A percentile compares a stretch with the other conserved stretches of the same genome.
phyloP scores from a whole-genome alignment of 2,797 vertebrate species.

The Bradypus variegatus region DNA sequence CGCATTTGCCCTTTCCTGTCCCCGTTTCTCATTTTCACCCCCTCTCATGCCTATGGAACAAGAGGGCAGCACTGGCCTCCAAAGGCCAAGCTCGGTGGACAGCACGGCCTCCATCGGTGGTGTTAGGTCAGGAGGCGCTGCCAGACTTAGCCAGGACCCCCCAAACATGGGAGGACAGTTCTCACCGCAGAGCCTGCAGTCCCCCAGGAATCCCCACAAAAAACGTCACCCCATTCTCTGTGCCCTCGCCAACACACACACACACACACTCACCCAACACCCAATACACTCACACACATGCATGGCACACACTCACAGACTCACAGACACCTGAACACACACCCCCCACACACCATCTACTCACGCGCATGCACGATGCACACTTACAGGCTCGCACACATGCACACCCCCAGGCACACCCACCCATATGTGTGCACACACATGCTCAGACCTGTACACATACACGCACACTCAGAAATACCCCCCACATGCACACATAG shows the following conservation, averaged over 20 bases:
- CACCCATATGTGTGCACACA: too few species aligned
- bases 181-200: background rate
- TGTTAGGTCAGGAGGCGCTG: background rate
- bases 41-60: background rate
- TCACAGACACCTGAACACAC: background rate
- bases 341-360: background rate
- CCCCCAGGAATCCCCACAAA: background rate
- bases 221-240: background rate
- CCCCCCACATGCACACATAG: too few species aligned
- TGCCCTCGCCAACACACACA: background rate
- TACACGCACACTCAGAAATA: too few species aligned
- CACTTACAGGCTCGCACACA: too few species aligned
- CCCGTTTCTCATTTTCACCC: background rate
- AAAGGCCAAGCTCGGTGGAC: too few species aligned
- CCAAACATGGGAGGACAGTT: too few species aligned
- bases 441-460: too few species aligned
- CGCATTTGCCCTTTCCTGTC: background rate
- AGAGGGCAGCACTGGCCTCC: background rate
- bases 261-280: background rate
- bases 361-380: too few species aligned
- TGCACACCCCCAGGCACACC: too few species aligned
- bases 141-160: background rate
- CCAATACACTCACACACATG: background rate
- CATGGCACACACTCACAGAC: too few species aligned
- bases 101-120: background rate